Evolutionary conservation across 2,113 vertebrate genomes (phyloP), one percentile per base, ranked within the genome.

Genomic region (Excalfactoria chinensis): DNA sequence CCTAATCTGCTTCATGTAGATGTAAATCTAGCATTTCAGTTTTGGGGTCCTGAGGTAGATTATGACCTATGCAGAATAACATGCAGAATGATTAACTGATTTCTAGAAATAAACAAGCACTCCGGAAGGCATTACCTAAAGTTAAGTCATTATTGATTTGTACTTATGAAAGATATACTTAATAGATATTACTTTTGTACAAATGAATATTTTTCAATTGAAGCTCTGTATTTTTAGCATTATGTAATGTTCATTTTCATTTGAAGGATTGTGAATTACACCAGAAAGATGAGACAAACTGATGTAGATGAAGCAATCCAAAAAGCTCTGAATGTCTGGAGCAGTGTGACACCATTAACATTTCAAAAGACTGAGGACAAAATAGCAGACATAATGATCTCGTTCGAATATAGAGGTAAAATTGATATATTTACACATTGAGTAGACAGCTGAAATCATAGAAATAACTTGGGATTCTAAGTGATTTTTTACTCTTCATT

Each of bases 361-460:
- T 99, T 99, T 97, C 97, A 53, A 7, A 97, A 70, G 32, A 56
- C 98, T 83, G 49, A 95, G 11, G 73, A 95, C 1, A 96, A 94
- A 86, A 94, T 89, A 10, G 98, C 98, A 26, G 99, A 99, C 95
- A 99, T 99, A 94, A 97, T 98, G 97, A 98, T 99, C 93, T 98
- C 97, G 63, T 99, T 99, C 64, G 83, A 56, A 34, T 44, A 37
- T 9, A 3, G 55, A 98, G 96, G 99, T 99, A 97, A 95, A 11
- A 34, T 5, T 7, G 3, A 40, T 64, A 58, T 14, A 1, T 2
- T 12, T 13, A 11, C 0, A 0, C 12, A 66, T 28, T 63, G 56
- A 53, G 28, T 22, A 67, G 3, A 10, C 26, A 34, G 16, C 34
- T 28, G 20, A 37, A 35, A 12, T 35, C n/a, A 56, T 1, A 56